Evolutionary conservation across 2,888 invertebrate genomes (phyloP).

Genomic region (Hirtodrosophila histrioides): DNA sequence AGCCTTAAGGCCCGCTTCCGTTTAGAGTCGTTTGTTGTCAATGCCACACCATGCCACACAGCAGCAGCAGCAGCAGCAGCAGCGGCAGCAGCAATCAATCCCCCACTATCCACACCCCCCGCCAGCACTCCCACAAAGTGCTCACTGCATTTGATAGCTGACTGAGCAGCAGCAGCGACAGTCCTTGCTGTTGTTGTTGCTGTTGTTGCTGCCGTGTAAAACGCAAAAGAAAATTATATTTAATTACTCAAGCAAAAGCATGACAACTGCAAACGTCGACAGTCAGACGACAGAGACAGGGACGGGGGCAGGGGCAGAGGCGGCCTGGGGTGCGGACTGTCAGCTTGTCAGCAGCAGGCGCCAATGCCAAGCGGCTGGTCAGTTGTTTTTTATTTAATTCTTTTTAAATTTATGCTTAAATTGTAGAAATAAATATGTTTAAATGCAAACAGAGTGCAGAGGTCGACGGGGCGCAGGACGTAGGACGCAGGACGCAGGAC

Average conservation of each 20-base stretch:
- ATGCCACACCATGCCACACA: constrained; percentile 14
- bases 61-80: constrained; percentile 30
- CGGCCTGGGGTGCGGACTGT: constrained; percentile 49
- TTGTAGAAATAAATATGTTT: constrained; percentile 56
- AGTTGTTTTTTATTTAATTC: constrained; percentile 22
- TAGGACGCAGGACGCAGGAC: neutral
- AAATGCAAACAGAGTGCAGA: constrained; percentile 7
- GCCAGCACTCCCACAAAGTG: neutral
- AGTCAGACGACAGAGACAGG: constrained; percentile 25
- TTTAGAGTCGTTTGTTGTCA: constrained; percentile 22
- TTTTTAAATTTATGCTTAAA: constrained; percentile 69
- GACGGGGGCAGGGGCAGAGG: neutral
- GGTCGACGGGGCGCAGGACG: neutral
- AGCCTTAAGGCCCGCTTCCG: constrained; percentile 13
- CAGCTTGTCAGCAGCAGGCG: constrained; percentile 74
- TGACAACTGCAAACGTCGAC: constrained; percentile 78
- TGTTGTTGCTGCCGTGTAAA: constrained; percentile 56
- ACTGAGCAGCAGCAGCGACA: constrained; percentile 47
- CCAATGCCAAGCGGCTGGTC: constrained; percentile 52
- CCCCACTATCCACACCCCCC: neutral
- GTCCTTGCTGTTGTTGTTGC: constrained; percentile 24
- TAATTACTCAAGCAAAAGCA: constrained; percentile 82
- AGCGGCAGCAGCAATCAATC: constrained; percentile 35
- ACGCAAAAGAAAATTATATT: constrained; percentile 80
- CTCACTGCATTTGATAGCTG: constrained; percentile 59